Evolutionary conservation across 2,888 invertebrate species (phyloP).

Genomic region (Agelastica alni): DNA sequence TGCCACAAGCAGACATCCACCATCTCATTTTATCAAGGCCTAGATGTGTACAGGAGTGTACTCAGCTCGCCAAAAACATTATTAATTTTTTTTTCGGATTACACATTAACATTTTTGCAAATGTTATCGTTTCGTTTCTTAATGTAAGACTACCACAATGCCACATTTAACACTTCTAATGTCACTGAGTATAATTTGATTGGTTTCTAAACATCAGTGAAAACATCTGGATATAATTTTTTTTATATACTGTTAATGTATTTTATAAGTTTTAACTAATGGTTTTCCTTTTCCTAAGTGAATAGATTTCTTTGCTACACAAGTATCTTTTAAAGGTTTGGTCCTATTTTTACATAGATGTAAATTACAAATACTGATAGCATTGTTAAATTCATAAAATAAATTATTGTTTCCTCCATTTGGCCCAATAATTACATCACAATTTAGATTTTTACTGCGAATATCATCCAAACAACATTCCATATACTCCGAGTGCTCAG

Average conservation of each 20-base stretch:
- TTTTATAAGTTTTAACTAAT: slow-evolving; percentile 41
- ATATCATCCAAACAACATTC: slow-evolving; percentile 74
- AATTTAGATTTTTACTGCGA: slow-evolving; percentile 60
- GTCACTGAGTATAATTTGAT: background rate
- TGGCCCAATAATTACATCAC: slow-evolving; percentile 74
- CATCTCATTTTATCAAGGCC: background rate
- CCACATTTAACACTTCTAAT: background rate
- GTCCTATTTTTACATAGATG: slow-evolving; percentile 61
- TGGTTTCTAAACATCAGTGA: background rate
- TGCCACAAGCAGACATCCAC: background rate
- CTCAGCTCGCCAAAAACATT: too few relatives aligned
- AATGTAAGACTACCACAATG: background rate
- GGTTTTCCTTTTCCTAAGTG: slow-evolving; percentile 46
- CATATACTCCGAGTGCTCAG: slow-evolving; percentile 72
- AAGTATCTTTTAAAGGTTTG: slow-evolving; percentile 62
- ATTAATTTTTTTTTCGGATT: too few relatives aligned
- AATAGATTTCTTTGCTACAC: slow-evolving; percentile 59
- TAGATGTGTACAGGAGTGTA: background rate
- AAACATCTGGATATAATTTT: too few relatives aligned
- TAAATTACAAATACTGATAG: slow-evolving; percentile 63
- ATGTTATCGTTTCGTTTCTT: background rate
- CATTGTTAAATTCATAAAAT: slow-evolving; percentile 67
- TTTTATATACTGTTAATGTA: slow-evolving; percentile 38
- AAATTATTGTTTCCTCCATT: slow-evolving; percentile 76
- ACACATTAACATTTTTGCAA: too few relatives aligned